These are phyloP conservation scores for Xiphophorus couchianus DNA, from an alignment of 2,113 vertebrate genomes.

Conservation along the genomic window DNA sequence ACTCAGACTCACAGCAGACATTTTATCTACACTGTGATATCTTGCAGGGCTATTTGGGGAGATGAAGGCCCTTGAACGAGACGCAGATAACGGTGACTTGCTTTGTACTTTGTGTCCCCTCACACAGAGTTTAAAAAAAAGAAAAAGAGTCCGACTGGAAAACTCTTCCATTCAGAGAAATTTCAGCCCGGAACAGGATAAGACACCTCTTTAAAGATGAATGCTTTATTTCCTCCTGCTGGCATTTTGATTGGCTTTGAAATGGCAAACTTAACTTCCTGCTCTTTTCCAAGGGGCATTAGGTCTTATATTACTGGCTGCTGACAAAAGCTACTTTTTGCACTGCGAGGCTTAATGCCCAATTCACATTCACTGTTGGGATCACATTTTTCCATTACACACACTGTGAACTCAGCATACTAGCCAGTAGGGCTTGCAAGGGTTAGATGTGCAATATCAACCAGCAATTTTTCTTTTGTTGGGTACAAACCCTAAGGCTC, in stretches of 20 bases:
- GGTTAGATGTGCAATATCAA: slow-evolving; percentile 1
- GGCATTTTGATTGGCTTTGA: slow-evolving; percentile 27
- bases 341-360: slow-evolving; percentile 10
- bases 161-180: slow-evolving; percentile 25
- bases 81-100: slow-evolving; percentile 47
- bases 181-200: slow-evolving; percentile 6
- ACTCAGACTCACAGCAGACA: not conserved
- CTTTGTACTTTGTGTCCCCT: slow-evolving; percentile 32
- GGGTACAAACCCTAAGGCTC: slow-evolving; percentile 1
- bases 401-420: slow-evolving; percentile 2
- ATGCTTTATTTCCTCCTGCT: not conserved
- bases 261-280: slow-evolving; percentile 28
- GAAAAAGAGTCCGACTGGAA: slow-evolving; percentile 19
- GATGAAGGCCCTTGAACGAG: slow-evolving; percentile 40
- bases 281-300: slow-evolving; percentile 32
- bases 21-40: slow-evolving; percentile 46
- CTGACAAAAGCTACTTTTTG: slow-evolving; percentile 40
- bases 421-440: slow-evolving; percentile 7
- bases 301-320: slow-evolving; percentile 39
- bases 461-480: slow-evolving; percentile 30
- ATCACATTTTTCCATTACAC: not conserved
- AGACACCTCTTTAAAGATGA: slow-evolving; percentile 15
- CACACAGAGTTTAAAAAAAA: not conserved
- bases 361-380: slow-evolving; percentile 5
- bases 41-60: slow-evolving; percentile 43